phyloP scores from a whole-genome alignment of 2,888 invertebrate genomes.

The Agrypnus murinus region DNA sequence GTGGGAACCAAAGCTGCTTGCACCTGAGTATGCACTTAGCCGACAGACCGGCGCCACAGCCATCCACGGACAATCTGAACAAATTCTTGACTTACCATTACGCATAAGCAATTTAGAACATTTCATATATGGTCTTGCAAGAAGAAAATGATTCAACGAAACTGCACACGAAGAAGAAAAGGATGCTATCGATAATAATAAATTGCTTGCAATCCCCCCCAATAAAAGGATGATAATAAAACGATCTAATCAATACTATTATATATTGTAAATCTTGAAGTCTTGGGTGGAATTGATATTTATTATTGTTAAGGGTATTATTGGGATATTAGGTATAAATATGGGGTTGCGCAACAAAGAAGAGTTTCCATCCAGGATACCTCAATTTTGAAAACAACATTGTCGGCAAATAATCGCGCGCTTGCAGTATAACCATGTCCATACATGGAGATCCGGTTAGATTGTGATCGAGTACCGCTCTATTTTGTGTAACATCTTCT shows the following conservation, averaged over 20 bases:
- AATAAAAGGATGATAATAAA: too few species aligned
- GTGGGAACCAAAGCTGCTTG: constrained; percentile 74
- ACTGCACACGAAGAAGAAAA: neutral
- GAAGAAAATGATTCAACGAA: too few species aligned
- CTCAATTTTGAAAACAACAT: constrained; percentile 44
- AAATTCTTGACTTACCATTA: constrained; percentile 40
- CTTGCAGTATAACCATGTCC: constrained; percentile 18
- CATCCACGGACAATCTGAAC: constrained; percentile 53
- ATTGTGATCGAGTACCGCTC: constrained; percentile 40
- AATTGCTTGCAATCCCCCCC: neutral
- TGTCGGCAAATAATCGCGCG: constrained; percentile 39
- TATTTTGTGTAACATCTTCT: constrained; percentile 35
- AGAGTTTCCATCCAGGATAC: constrained; percentile 4
- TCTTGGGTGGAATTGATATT: constrained; percentile 11
- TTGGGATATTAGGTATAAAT: constrained; percentile 40
- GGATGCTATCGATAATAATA: neutral
- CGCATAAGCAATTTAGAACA: constrained; percentile 34
- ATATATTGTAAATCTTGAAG: neutral
- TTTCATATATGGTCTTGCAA: constrained; percentile 20
- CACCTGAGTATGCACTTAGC: constrained; percentile 80
- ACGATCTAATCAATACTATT: neutral
- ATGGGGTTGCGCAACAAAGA: constrained; percentile 38
- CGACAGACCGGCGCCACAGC: constrained; percentile 77
- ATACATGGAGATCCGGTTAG: constrained; percentile 17
- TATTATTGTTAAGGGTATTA: constrained; percentile 26